phyloP scores from a whole-genome alignment of 2,888 invertebrate genomes.

The Biston stratarius region DNA sequence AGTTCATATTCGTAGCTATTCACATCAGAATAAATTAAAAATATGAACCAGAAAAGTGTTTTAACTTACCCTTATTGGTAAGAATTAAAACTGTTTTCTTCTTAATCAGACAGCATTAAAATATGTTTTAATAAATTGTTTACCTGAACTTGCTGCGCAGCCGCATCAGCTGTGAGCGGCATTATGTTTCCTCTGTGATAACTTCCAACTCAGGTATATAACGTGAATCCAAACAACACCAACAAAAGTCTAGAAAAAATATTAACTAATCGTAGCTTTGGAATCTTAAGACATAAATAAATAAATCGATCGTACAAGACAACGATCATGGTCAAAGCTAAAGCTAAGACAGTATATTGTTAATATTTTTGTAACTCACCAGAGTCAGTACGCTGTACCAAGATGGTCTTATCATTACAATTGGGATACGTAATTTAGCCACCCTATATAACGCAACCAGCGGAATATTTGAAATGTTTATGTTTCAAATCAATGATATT shows the following conservation, averaged over 20 bases:
- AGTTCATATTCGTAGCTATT: too few relatives aligned
- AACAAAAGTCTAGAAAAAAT: conserved; percentile 68
- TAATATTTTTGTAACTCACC: conserved; percentile 46
- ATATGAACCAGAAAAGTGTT: too few relatives aligned
- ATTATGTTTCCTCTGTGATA: conserved; percentile 86
- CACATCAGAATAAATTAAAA: too few relatives aligned
- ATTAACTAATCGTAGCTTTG: background rate
- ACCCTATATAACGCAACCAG: background rate
- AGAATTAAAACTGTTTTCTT: too few relatives aligned
- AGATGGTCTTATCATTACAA: conserved; percentile 44
- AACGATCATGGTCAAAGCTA: too few relatives aligned
- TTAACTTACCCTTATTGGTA: too few relatives aligned
- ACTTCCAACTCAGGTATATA: conserved; percentile 78
- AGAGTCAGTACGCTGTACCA: conserved; percentile 45
- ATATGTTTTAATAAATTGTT: background rate
- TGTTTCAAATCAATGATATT: too few relatives aligned
- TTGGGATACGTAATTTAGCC: background rate
- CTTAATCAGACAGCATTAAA: too few relatives aligned
- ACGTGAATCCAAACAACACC: conserved; percentile 83
- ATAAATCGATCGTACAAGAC: too few relatives aligned
- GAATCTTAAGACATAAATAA: too few relatives aligned
- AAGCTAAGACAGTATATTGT: too few relatives aligned
- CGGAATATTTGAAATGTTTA: too few relatives aligned
- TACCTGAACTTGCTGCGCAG: conserved; percentile 89
- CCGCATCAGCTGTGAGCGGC: conserved; percentile 92